Percentiles rank a stretch among this genome's conserved stretches.
Conservation (phyloP, 1,140 invertebrate species). For the Mamestra configurata region DNA sequence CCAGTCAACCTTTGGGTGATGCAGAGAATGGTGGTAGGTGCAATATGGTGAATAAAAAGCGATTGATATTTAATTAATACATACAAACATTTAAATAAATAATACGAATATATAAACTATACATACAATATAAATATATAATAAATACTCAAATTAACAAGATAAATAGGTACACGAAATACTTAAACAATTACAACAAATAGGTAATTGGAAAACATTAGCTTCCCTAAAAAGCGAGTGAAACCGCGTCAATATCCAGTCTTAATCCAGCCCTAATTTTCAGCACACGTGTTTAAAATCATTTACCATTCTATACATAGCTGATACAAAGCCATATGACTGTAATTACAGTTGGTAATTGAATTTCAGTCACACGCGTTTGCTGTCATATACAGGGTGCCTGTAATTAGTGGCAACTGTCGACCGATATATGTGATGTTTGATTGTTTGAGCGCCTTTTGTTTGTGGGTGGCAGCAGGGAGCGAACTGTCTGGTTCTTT, state of each 20-base stretch:
- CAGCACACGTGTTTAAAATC: slow-evolving; percentile 1
- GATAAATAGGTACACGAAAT: no score
- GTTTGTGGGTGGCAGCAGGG: neutral
- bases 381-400: slow-evolving; percentile 21
- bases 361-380: slow-evolving; percentile 29
- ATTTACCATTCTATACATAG: slow-evolving; percentile 28
- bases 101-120: no score
- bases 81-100: no score
- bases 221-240: neutral
- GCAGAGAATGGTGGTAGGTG: no score
- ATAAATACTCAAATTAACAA: no score
- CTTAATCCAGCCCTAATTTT: neutral
- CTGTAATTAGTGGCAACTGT: slow-evolving; percentile 22
- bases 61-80: no score
- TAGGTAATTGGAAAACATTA: no score
- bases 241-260: neutral
- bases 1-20: no score
- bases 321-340: slow-evolving; percentile 9
- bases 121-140: no score
- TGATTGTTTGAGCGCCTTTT: slow-evolving; percentile 8
- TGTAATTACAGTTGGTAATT: slow-evolving; percentile 26
- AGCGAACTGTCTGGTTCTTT: neutral
- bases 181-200: no score
- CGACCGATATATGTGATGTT: slow-evolving; percentile 17
- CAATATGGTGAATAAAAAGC: no score